phyloP scores from a whole-genome alignment of 1,140 invertebrate species.

The Drosophila nigrodunni region DNA sequence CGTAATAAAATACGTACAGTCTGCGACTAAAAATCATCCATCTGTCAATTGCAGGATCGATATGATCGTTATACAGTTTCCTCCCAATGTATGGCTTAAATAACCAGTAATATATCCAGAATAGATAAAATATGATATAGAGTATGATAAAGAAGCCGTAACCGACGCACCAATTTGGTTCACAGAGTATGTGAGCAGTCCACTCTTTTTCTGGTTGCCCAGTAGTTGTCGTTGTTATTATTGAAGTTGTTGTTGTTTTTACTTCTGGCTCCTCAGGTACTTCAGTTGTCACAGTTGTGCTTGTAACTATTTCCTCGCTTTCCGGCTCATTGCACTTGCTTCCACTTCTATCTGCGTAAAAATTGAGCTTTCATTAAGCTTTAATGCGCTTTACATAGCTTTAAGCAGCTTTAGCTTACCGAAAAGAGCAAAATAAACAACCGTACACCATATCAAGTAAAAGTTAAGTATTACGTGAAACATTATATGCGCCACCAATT shows the following conservation, averaged over 20 bases:
- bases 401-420: constrained; percentile 20
- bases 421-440: constrained; percentile 2
- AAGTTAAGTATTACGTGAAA: constrained; percentile 41
- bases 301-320: background rate
- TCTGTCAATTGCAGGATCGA: constrained; percentile 31
- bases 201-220: background rate
- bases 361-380: background rate
- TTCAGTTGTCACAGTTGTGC: no score
- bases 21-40: constrained; percentile 51
- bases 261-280: background rate
- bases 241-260: background rate
- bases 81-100: constrained; percentile 51
- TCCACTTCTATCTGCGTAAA: background rate
- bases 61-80: constrained; percentile 31
- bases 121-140: constrained; percentile 39
- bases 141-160: constrained; percentile 34
- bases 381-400: background rate
- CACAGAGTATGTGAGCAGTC: constrained; percentile 24
- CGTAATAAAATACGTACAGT: constrained; percentile 22
- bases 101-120: constrained; percentile 53
- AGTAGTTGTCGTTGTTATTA: background rate
- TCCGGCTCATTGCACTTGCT: background rate
- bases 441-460: constrained; percentile 36
- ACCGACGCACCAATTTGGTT: constrained; percentile 46
- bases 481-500: constrained; percentile 13